phyloP scores from a whole-genome alignment of 1,140 invertebrate species.

The Oppia nitens region DNA sequence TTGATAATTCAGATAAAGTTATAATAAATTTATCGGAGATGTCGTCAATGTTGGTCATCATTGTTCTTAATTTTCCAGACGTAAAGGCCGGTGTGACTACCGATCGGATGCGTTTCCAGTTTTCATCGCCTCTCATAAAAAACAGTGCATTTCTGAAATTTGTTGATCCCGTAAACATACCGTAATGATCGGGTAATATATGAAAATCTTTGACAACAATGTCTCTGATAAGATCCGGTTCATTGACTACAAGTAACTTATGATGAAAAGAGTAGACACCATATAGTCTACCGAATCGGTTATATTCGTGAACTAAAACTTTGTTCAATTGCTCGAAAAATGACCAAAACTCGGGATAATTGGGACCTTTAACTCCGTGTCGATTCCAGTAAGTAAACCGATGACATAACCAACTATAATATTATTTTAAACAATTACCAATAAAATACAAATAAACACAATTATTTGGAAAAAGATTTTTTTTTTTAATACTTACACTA shows the following conservation, averaged over 20 bases:
- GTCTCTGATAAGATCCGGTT: slow-evolving; percentile 15
- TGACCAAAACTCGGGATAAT: not conserved
- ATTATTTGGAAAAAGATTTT: too few relatives aligned
- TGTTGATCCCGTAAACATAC: not conserved
- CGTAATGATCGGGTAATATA: slow-evolving; percentile 14
- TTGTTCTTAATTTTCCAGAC: slow-evolving; percentile 11
- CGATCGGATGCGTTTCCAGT: slow-evolving; percentile 13
- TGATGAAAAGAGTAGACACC: slow-evolving; percentile 1
- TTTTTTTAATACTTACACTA: too few relatives aligned
- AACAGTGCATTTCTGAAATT: slow-evolving; percentile 2
- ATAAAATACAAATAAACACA: too few relatives aligned
- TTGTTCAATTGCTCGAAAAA: not conserved
- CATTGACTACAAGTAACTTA: slow-evolving; percentile 10
- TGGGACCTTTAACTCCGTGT: not conserved
- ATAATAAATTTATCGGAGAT: slow-evolving; percentile 3
- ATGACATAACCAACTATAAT: not conserved
- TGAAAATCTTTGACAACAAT: slow-evolving; percentile 21
- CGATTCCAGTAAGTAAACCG: slow-evolving; percentile 7
- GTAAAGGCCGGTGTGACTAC: slow-evolving; percentile 12
- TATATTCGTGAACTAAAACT: not conserved
- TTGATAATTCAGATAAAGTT: not conserved
- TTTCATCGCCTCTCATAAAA: slow-evolving; percentile 7
- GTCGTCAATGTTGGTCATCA: slow-evolving; percentile 5
- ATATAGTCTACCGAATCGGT: slow-evolving; percentile 5
- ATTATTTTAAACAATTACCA: too few relatives aligned